Percentiles rank a stretch among this genome's conserved stretches.
phyloP scores from a whole-genome alignment of 2,797 vertebrate genomes.

The Cossypha niveicapilla region DNA sequence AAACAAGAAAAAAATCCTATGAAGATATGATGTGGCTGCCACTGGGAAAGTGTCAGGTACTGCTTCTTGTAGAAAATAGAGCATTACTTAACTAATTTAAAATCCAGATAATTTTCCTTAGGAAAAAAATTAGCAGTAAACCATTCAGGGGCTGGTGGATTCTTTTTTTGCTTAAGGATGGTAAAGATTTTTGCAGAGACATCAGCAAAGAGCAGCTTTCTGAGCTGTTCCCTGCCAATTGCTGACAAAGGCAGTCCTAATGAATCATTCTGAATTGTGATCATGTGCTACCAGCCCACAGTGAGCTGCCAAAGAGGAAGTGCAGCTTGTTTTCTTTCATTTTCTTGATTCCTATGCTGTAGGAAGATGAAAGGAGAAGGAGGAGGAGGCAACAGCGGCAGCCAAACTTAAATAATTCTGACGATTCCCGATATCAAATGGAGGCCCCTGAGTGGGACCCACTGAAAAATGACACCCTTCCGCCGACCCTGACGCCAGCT shows the following conservation, averaged over 20 bases:
- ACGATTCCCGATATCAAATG: constrained; percentile 65
- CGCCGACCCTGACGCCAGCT: constrained; percentile 87
- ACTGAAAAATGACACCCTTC: constrained; percentile 70
- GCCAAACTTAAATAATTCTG: constrained; percentile 60
- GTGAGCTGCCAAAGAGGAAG: constrained; percentile 82
- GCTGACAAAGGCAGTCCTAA: constrained; percentile 76
- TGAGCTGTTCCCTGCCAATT: constrained; percentile 72
- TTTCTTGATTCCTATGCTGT: constrained; percentile 60
- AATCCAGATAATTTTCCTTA: not conserved
- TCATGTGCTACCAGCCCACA: constrained; percentile 82
- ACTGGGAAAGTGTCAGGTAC: not conserved
- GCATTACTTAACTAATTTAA: constrained; percentile 5
- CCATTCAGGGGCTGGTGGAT: not conserved
- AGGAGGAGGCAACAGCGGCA: constrained; percentile 49
- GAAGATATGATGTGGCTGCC: not conserved
- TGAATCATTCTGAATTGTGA: constrained; percentile 75
- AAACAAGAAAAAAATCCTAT: not conserved
- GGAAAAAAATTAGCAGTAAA: not conserved
- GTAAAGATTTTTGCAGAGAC: constrained; percentile 6
- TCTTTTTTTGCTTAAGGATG: constrained; percentile 28
- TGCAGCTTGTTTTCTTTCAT: constrained; percentile 75
- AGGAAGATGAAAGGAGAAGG: constrained; percentile 66
- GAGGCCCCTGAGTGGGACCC: constrained; percentile 71
- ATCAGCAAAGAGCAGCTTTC: constrained; percentile 42
- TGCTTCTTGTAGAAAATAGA: not conserved